Evolutionary conservation across 1,140 invertebrate genomes (phyloP).

Genomic region (Watersipora subatra): DNA sequence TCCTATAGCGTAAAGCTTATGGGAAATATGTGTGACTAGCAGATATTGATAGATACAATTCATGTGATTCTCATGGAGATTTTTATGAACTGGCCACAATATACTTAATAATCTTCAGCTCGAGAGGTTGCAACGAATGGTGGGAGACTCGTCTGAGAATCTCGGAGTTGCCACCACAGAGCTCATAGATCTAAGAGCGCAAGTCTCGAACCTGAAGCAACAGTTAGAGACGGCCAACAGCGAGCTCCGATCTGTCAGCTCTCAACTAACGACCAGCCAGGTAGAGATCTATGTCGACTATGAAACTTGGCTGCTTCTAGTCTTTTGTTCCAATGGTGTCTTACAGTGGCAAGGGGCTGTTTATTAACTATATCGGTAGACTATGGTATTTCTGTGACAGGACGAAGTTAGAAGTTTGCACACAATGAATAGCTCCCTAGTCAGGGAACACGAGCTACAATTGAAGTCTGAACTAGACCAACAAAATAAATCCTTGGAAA

Average conservation of each 20-base stretch:
- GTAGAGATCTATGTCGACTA: too few species aligned
- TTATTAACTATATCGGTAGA: too few species aligned
- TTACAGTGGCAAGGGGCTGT: too few species aligned
- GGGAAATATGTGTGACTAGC: too few species aligned
- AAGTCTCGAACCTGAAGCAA: slow-evolving; percentile 17
- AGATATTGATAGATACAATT: too few species aligned
- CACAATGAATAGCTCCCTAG: neutral
- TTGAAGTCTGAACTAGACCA: neutral
- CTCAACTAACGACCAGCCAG: too few species aligned
- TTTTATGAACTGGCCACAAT: too few species aligned
- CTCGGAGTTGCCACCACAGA: slow-evolving; percentile 25
- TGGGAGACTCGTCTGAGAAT: slow-evolving; percentile 26
- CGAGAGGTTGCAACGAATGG: slow-evolving; percentile 18
- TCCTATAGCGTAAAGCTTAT: too few species aligned
- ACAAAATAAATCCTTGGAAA: neutral
- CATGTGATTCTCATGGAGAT: too few species aligned
- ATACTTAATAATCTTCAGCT: slow-evolving; percentile 21
- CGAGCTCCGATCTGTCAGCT: slow-evolving; percentile 21
- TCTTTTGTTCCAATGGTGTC: too few species aligned
- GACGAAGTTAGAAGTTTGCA: slow-evolving; percentile 20
- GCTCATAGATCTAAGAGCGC: slow-evolving; percentile 23
- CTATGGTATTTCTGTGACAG: too few species aligned
- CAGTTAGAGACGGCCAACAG: slow-evolving; percentile 25
- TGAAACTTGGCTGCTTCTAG: too few species aligned
- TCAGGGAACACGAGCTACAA: neutral